phyloP scores from a whole-genome alignment of 2,888 invertebrate genomes.

The Himalopsyche japonica region DNA sequence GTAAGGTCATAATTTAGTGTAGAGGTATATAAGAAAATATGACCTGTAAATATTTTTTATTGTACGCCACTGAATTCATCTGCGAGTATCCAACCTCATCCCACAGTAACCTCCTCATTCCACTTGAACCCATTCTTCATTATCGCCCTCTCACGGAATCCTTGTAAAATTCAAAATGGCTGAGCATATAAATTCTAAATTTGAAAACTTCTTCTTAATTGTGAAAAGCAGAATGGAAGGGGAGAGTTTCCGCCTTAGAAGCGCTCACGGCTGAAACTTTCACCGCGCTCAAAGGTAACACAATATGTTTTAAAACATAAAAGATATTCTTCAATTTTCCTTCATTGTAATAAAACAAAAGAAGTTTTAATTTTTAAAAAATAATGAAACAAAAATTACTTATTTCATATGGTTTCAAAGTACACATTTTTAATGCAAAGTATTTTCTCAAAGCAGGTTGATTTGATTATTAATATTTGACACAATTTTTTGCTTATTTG shows the following conservation, averaged over 20 bases:
- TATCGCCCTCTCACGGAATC: conserved; percentile 35
- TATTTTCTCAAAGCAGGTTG: too few species aligned
- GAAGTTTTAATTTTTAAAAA: too few species aligned
- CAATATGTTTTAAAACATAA: background rate
- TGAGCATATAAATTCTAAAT: conserved; percentile 39
- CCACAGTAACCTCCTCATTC: background rate
- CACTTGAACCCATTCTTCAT: conserved; percentile 31
- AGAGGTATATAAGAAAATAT: too few species aligned
- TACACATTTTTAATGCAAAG: too few species aligned
- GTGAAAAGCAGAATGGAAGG: background rate
- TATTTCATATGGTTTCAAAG: too few species aligned
- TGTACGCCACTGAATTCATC: background rate
- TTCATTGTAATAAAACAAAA: too few species aligned
- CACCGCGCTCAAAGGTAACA: background rate
- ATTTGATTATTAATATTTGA: too few species aligned
- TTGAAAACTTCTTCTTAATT: conserved; percentile 34
- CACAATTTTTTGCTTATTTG: too few species aligned
- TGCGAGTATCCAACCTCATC: conserved; percentile 16
- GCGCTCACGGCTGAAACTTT: background rate
- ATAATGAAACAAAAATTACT: too few species aligned
- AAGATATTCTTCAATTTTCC: too few species aligned
- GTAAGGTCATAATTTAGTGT: too few species aligned
- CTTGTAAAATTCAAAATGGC: conserved; percentile 40
- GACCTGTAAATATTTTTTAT: too few species aligned
- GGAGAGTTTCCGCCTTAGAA: background rate